Base-by-base conservation (phyloP, 2,888 invertebrate genomes). In the Gryllus longicercus region DNA sequence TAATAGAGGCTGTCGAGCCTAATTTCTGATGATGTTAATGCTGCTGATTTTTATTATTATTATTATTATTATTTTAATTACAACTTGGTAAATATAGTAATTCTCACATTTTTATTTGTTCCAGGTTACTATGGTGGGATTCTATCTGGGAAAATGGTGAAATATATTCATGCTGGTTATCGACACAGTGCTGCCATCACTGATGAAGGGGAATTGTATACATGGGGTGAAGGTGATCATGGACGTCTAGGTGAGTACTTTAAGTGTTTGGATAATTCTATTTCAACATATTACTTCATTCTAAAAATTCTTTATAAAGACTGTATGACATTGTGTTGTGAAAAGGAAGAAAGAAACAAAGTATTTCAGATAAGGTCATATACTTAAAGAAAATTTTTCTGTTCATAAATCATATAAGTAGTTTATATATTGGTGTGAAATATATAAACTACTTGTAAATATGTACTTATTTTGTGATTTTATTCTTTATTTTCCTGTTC, bases 151-250 rank as follows among this genome's bases (percentile, higher is more conserved):
- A 89, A 89, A 85, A 86, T 88, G 75, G 87, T 90, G 14, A 88
- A 87, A 81, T 87, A 86, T 82, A 88, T 90, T 75, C 88, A 89
- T 83, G 90, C 91, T 77, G 90, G 90, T 74, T 90, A 90, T 84
- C 85, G 90, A 38, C 90, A 91, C 84, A 90, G 90, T 84, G 90
- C 90, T 75, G 90, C 90, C 50, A 88, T 91, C 16, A 90, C 90
- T 0, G 88, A 88, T 79, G 89, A 89, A 82, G 90, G 90, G 4
- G 87, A 88, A 82, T 85, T 91, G 74, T 91, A 88, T 83, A 90
- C 90, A 0, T 91, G 90, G 90, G 90, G 91, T 10, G 90, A 90
- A 86, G 90, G 91, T 10, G 90, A 90, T 79, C 88, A 88, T 84
- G 90, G 90, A 11, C 85, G 90, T 81, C 84, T 90, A 18, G 87